phyloP scores from a whole-genome alignment of 2,888 invertebrate species.

The Lumbricus terrestris region DNA sequence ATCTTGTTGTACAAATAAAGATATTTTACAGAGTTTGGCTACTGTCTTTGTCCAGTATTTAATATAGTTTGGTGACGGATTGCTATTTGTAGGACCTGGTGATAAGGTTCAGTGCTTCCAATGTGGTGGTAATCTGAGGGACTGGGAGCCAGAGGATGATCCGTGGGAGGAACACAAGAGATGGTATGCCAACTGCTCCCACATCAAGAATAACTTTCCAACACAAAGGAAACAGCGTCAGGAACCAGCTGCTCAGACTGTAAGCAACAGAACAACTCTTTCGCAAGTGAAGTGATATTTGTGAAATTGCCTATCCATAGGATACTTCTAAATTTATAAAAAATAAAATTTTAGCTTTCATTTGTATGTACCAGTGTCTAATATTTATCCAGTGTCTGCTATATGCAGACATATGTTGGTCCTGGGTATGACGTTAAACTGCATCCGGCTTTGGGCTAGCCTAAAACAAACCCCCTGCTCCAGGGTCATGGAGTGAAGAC shows the following conservation, averaged over 20 bases:
- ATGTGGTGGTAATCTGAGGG: constrained; percentile 88
- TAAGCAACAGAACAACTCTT: neutral
- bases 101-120: constrained; percentile 79
- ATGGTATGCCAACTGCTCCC: constrained; percentile 83
- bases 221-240: neutral
- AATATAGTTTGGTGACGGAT: neutral
- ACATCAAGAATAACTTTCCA: neutral
- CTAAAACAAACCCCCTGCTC: too few species aligned
- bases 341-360: too few species aligned
- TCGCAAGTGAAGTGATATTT: neutral
- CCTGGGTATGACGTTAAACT: too few species aligned
- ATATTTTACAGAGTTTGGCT: too few species aligned
- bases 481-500: too few species aligned
- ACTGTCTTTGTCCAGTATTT: neutral
- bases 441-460: too few species aligned
- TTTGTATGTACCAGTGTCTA: too few species aligned
- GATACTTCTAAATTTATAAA: neutral
- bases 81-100: constrained; percentile 35
- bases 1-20: too few species aligned
- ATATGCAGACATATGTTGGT: too few species aligned
- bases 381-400: neutral
- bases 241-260: neutral
- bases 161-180: constrained; percentile 93
- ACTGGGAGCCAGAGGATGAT: constrained; percentile 87
- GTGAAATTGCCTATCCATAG: neutral